Conservation (phyloP, 2,888 invertebrate species). For the Pachliopta kotzebuea region DNA sequence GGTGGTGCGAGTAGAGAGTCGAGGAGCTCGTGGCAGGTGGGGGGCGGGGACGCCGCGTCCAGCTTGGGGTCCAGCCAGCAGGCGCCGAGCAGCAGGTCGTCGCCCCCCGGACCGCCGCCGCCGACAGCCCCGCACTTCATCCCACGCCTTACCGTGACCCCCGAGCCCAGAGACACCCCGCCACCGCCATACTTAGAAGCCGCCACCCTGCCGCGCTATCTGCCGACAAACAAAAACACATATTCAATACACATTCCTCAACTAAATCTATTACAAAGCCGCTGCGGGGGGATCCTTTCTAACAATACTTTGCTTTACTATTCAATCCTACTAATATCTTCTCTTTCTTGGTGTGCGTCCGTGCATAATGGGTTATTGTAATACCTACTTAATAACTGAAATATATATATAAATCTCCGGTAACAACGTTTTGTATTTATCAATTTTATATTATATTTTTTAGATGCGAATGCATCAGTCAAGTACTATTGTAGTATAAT, state of each 20-base stretch:
- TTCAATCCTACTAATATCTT: too few species aligned
- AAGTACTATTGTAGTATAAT: too few species aligned
- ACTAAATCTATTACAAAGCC: too few species aligned
- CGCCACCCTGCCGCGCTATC: constrained; percentile 75
- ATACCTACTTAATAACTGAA: too few species aligned
- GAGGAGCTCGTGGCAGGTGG: constrained; percentile 83
- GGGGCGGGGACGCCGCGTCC: constrained; percentile 67
- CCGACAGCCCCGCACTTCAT: constrained; percentile 81
- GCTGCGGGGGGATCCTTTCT: too few species aligned
- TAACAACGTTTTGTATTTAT: too few species aligned
- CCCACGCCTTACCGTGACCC: constrained; percentile 72
- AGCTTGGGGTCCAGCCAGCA: constrained; percentile 86
- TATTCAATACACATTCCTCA: background rate
- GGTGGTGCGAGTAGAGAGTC: constrained; percentile 84
- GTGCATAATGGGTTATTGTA: too few species aligned
- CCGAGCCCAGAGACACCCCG: constrained; percentile 68
- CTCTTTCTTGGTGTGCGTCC: too few species aligned
- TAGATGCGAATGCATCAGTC: too few species aligned
- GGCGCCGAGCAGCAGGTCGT: constrained; percentile 86
- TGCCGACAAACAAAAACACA: constrained; percentile 50
- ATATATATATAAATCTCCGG: too few species aligned
- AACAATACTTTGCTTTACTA: too few species aligned
- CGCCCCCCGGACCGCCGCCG: constrained; percentile 77
- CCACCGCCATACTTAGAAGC: constrained; percentile 77
- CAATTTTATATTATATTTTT: too few species aligned